Evolutionary conservation across 2,113 vertebrate species (phyloP).

Genomic region (Leucoraja erinaceus): DNA sequence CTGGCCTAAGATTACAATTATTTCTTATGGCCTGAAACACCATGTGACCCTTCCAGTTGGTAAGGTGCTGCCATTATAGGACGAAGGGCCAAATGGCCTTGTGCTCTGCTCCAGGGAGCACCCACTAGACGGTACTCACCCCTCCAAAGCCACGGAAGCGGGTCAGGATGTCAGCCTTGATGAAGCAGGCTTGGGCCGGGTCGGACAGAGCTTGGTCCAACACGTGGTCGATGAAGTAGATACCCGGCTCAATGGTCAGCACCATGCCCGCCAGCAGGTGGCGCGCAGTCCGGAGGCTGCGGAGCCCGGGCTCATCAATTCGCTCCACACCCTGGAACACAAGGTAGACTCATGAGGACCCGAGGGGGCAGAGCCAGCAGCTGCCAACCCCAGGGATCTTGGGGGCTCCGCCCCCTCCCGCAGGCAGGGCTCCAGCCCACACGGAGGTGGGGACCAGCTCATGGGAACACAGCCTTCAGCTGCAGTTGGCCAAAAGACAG

Average conservation of each 20-base stretch:
- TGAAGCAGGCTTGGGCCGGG: conserved; percentile 69
- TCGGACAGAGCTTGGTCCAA: conserved; percentile 75
- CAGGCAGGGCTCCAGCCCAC: too few species aligned
- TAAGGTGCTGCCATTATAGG: too few species aligned
- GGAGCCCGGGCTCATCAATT: conserved; percentile 69
- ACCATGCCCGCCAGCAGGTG: conserved; percentile 80
- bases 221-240: conserved; percentile 89
- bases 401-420: too few species aligned
- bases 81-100: not conserved
- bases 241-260: conserved; percentile 86
- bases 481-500: too few species aligned
- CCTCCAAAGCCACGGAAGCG: conserved; percentile 80
- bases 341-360: not conserved
- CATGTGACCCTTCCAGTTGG: too few species aligned
- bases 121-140: conserved; percentile 59
- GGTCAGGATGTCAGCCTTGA: conserved; percentile 66
- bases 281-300: conserved; percentile 75
- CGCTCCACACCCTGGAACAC: conserved; percentile 69
- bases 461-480: too few species aligned
- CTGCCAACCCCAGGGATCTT: not conserved
- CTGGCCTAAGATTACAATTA: too few species aligned
- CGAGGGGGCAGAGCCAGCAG: not conserved
- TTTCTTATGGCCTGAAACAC: too few species aligned
- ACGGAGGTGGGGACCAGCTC: too few species aligned
- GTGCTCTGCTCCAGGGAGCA: not conserved